These are phyloP conservation scores for Norana najaformis DNA, from an alignment of 2,888 invertebrate species.

Conservation along the genomic window DNA sequence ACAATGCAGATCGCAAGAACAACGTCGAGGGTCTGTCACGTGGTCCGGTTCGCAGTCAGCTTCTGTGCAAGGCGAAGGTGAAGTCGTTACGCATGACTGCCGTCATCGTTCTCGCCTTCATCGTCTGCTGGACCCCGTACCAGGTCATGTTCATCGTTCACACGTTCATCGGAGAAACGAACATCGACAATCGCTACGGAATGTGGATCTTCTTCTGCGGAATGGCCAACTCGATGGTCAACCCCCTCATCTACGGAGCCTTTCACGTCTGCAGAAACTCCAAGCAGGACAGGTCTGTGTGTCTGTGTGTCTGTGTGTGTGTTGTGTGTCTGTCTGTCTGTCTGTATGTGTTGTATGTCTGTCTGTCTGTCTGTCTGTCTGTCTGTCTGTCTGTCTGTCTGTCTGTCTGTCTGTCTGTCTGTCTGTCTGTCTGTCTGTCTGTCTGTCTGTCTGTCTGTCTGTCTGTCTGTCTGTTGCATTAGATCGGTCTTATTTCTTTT, in stretches of 20 bases:
- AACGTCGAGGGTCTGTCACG: not conserved
- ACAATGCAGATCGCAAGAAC: not conserved
- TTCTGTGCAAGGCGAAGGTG: constrained; percentile 58
- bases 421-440: constrained; percentile 28
- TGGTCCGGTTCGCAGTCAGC: constrained; percentile 49
- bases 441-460: constrained; percentile 22
- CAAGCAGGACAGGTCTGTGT: not conserved
- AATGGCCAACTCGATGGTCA: constrained; percentile 82
- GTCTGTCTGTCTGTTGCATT: constrained; percentile 33
- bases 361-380: constrained; percentile 28
- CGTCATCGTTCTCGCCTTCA: constrained; percentile 79
- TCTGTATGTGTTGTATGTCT: constrained; percentile 36
- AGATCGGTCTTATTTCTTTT: too few relatives aligned
- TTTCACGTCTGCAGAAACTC: constrained; percentile 63
- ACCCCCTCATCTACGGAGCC: constrained; percentile 83
- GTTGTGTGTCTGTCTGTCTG: constrained; percentile 32
- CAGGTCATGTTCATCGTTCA: constrained; percentile 30
- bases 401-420: constrained; percentile 31
- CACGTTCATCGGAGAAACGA: not conserved
- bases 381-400: constrained; percentile 29
- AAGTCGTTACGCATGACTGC: constrained; percentile 72
- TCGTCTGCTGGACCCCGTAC: constrained; percentile 84
- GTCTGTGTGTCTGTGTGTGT: constrained; percentile 37
- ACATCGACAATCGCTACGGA: not conserved
- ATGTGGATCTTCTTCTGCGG: constrained; percentile 80